Conservation (phyloP, 2,797 vertebrate species). For the Nyctibius grandis region DNA sequence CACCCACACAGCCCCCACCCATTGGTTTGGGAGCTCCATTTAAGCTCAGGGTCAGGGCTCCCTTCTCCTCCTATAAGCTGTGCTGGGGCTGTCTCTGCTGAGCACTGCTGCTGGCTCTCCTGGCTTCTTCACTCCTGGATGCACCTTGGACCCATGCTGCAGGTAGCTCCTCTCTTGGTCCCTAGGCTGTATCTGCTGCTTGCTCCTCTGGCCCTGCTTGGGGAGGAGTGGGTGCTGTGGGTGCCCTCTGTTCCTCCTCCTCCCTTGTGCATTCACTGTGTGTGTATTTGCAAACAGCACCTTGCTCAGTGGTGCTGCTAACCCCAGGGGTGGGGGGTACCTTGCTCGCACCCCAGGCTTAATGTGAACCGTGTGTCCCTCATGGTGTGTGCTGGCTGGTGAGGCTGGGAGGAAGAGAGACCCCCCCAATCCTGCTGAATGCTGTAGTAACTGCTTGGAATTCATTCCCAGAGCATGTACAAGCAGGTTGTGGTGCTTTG, state of each 20-base stretch:
- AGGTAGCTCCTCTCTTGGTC: background rate
- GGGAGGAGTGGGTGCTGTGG: background rate
- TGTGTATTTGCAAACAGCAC: background rate
- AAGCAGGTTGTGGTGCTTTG: background rate
- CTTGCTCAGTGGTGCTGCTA: accelerated
- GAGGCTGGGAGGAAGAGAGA: background rate
- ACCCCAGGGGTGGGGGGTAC: background rate
- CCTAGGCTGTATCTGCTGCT: background rate
- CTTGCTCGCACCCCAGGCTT: background rate
- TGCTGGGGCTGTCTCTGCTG: background rate
- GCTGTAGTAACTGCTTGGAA: too few relatives aligned
- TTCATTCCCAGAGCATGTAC: accelerated
- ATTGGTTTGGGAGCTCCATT: background rate
- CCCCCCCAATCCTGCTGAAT: too few relatives aligned
- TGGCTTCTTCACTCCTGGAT: accelerated
- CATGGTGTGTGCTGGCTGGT: background rate
- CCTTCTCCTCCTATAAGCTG: accelerated
- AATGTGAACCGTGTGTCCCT: accelerated
- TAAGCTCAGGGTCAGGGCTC: background rate
- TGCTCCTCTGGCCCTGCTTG: background rate
- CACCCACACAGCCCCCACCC: background rate
- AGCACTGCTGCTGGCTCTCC: accelerated
- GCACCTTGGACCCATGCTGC: accelerated
- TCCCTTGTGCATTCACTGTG: accelerated
- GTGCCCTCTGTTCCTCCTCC: background rate